phyloP scores from a whole-genome alignment of 2,797 vertebrate genomes.

The Microctenopoma stevenorrisi region DNA sequence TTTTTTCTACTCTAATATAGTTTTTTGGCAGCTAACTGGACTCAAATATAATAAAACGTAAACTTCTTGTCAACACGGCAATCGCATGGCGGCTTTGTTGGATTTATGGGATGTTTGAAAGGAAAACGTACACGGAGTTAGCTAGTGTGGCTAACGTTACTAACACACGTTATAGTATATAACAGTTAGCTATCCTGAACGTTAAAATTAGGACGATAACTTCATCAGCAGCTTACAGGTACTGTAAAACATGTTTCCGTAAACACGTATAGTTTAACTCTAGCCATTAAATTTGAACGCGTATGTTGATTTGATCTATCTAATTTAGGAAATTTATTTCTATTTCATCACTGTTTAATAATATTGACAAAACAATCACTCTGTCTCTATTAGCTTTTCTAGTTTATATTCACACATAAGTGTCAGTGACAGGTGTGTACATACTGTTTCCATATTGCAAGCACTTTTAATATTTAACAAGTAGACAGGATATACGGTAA shows the following conservation, averaged over 20 bases:
- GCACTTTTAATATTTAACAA: too few relatives aligned
- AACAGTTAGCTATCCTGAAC: slow-evolving; percentile 44
- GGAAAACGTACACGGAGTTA: slow-evolving; percentile 12
- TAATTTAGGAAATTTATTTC: neutral
- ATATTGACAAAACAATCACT: too few relatives aligned
- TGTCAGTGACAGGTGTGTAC: too few relatives aligned
- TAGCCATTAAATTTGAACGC: neutral
- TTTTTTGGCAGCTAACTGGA: rapidly evolving
- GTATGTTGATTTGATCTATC: neutral
- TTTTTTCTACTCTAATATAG: neutral
- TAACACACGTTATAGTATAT: slow-evolving; percentile 10
- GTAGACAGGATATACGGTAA: too few relatives aligned
- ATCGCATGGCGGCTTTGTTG: neutral
- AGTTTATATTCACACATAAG: neutral
- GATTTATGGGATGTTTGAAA: slow-evolving; percentile 12
- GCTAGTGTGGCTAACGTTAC: slow-evolving; percentile 51
- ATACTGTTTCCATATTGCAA: too few relatives aligned
- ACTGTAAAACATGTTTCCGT: neutral
- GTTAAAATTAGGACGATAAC: slow-evolving; percentile 4
- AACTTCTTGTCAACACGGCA: neutral
- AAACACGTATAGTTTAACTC: neutral
- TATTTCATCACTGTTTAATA: neutral
- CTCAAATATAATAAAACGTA: neutral
- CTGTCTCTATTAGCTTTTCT: neutral
- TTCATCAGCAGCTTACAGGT: slow-evolving; percentile 45